phyloP scores from a whole-genome alignment of 2,797 vertebrate genomes.

The Gambusia yucatana region DNA sequence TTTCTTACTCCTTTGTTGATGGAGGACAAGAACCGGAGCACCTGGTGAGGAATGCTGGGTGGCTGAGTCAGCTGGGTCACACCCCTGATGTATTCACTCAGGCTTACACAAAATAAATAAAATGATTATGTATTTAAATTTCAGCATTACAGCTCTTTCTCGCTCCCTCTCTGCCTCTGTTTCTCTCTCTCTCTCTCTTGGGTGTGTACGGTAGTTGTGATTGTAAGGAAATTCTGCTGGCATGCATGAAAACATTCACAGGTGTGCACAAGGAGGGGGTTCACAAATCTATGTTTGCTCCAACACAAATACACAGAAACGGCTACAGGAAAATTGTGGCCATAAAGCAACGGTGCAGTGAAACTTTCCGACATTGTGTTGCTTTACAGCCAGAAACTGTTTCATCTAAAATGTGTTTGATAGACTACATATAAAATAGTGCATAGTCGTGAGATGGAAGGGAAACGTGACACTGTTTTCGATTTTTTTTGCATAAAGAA shows the following conservation, averaged over 20 bases:
- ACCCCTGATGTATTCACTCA: constrained; percentile 53
- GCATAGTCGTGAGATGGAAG: background rate
- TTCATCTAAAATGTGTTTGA: background rate
- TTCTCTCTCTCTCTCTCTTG: background rate
- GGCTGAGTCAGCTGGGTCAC: constrained; percentile 71
- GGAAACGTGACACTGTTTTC: background rate
- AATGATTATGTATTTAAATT: constrained; percentile 22
- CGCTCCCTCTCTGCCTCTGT: constrained; percentile 9
- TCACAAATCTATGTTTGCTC: constrained; percentile 15
- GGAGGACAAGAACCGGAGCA: constrained; percentile 34
- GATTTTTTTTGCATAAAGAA: background rate
- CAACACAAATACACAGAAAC: background rate
- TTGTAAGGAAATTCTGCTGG: constrained; percentile 14
- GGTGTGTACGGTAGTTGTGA: constrained; percentile 1
- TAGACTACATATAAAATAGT: background rate
- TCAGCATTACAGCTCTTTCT: constrained; percentile 16
- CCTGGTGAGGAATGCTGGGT: constrained; percentile 48
- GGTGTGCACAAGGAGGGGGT: constrained; percentile 38
- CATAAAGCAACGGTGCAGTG: constrained; percentile 5
- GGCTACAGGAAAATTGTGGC: constrained; percentile 7
- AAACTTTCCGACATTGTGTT: background rate
- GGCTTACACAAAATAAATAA: constrained; percentile 32
- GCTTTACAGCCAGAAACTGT: background rate
- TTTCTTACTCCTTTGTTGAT: constrained; percentile 45
- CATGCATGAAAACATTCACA: constrained; percentile 11